Evolutionary conservation across 2,113 vertebrate genomes (phyloP).

Genomic region (Accipiter cooperii): DNA sequence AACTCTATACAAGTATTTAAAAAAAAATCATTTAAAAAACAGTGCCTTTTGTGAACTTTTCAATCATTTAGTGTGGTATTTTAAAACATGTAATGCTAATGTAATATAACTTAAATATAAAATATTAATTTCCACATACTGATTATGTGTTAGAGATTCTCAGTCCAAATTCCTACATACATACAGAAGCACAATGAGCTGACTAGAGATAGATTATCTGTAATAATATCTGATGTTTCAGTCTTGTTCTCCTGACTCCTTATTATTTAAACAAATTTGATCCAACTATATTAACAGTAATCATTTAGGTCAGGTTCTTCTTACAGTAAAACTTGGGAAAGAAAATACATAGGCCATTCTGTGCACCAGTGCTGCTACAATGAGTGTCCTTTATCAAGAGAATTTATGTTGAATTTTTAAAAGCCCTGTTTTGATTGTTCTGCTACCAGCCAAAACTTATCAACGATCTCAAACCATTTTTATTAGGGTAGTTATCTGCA

Average conservation of each 20-base stretch:
- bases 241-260: neutral
- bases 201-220: neutral
- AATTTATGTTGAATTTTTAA: neutral
- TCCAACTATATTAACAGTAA: neutral
- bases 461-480: neutral
- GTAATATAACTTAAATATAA: neutral
- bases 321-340: neutral
- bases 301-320: neutral
- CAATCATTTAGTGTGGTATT: neutral
- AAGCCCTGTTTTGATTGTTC: neutral
- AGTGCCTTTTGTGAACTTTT: neutral
- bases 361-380: neutral
- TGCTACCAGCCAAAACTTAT: neutral
- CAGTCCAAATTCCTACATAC: neutral
- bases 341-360: neutral
- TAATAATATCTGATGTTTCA: neutral
- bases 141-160: neutral
- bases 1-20: neutral
- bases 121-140: neutral
- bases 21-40: rapidly evolving
- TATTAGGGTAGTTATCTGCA: neutral
- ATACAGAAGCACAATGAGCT: rapidly evolving
- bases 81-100: neutral
- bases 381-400: neutral
- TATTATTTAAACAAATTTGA: neutral